These are phyloP conservation scores for Apamea anceps DNA, from an alignment of 2,888 invertebrate genomes.

Conservation along the genomic window DNA sequence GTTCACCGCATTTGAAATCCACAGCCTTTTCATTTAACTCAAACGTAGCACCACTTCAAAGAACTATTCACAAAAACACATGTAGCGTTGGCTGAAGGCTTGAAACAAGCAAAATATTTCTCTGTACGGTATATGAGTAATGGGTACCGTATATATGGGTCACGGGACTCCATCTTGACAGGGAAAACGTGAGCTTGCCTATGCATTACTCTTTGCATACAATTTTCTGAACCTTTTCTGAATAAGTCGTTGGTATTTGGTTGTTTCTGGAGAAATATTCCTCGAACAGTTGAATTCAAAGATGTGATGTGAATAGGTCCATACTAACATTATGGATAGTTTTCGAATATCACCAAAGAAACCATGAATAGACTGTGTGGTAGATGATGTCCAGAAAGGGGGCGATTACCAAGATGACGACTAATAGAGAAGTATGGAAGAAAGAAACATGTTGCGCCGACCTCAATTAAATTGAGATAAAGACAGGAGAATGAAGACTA, in stretches of 20 bases:
- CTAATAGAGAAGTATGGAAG: too few species aligned
- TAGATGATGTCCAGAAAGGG: too few species aligned
- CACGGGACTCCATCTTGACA: constrained; percentile 35
- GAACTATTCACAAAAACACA: not conserved
- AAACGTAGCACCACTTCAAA: not conserved
- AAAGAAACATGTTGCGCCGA: too few species aligned
- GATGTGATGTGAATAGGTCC: not conserved
- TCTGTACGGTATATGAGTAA: constrained; percentile 2
- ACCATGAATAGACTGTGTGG: too few species aligned
- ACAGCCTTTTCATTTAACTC: not conserved
- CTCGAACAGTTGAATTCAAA: not conserved
- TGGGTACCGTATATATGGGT: constrained; percentile 33
- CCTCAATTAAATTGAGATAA: too few species aligned
- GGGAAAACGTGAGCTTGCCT: constrained; percentile 41
- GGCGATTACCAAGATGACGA: too few species aligned
- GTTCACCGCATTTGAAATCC: not conserved
- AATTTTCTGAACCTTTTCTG: constrained; percentile 6
- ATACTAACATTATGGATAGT: not conserved
- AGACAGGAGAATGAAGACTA: too few species aligned
- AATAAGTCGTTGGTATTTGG: not conserved
- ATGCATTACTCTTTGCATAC: constrained; percentile 35
- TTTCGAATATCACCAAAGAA: too few species aligned
- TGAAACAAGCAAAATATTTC: constrained; percentile 11
- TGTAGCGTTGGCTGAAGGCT: not conserved
- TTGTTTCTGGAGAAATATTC: not conserved